These are phyloP conservation scores for Ypsolopha scabrella DNA, from an alignment of 2,888 invertebrate species.

Conservation along the genomic window DNA sequence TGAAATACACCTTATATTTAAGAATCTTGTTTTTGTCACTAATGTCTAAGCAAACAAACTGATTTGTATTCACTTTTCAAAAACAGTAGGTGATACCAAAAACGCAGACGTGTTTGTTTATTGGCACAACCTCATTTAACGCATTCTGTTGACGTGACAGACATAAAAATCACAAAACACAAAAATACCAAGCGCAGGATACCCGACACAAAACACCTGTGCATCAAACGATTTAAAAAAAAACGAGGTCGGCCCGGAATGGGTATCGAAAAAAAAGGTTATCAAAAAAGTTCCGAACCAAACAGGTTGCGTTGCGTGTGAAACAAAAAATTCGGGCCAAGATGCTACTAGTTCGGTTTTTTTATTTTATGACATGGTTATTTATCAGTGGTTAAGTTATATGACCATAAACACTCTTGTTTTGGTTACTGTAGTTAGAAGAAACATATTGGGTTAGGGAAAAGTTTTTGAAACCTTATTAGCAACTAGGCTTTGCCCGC, in stretches of 20 bases:
- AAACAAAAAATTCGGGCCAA: not conserved
- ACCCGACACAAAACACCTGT: slow-evolving; percentile 10
- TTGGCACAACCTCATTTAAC: no score
- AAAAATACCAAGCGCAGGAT: not conserved
- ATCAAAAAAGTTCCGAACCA: not conserved
- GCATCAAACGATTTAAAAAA: not conserved
- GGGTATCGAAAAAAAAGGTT: not conserved
- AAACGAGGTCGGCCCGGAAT: not conserved
- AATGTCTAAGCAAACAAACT: no score
- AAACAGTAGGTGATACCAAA: no score
- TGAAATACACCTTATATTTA: no score
- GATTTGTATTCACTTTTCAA: no score
- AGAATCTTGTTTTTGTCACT: no score
- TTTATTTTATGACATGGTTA: not conserved
- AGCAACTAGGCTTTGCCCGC: no score
- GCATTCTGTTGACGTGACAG: no score
- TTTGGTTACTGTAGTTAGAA: not conserved
- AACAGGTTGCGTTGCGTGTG: slow-evolving; percentile 1
- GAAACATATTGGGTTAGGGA: no score
- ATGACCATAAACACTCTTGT: not conserved
- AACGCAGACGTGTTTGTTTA: no score
- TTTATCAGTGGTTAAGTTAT: not conserved
- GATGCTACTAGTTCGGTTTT: not conserved
- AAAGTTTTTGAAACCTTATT: no score
- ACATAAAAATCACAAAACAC: no score